A percentile compares a stretch with the other conserved stretches of the same genome.
Conservation (phyloP, 2,797 vertebrate genomes). For the Protonibea diacanthus region DNA sequence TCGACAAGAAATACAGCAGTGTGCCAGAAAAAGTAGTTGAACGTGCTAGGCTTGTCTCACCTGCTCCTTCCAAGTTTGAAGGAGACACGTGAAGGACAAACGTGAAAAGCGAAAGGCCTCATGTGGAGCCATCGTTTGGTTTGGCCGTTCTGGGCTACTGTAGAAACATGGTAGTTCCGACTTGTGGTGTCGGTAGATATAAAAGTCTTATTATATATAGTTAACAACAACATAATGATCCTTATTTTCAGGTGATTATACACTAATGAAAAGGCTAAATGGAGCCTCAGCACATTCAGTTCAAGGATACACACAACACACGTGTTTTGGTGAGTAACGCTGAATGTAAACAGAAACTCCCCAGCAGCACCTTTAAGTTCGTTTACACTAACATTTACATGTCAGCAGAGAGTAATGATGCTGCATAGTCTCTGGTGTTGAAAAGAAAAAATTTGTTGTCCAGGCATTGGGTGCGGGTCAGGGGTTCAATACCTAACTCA, state of each 20-base stretch:
- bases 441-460: background rate
- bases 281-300: background rate
- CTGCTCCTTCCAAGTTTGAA: too few species aligned
- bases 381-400: background rate
- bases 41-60: too few species aligned
- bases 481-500: constrained; percentile 88
- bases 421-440: background rate
- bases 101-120: too few species aligned
- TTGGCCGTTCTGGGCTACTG: too few species aligned
- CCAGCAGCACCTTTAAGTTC: background rate
- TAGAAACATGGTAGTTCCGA: too few species aligned
- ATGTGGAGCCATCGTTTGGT: too few species aligned
- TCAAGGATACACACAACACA: background rate
- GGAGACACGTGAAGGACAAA: too few species aligned
- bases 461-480: constrained; percentile 16
- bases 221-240: too few species aligned
- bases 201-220: too few species aligned
- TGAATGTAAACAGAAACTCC: background rate
- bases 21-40: background rate
- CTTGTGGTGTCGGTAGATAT: too few species aligned
- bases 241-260: too few species aligned
- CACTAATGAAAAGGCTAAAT: too few species aligned
- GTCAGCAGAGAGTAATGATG: constrained; percentile 9
- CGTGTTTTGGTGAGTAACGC: background rate
- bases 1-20: background rate